A percentile compares a stretch with the other conserved stretches of the same genome.
Conservation (phyloP, 2,113 vertebrate genomes). For the Eurystomus gularis region DNA sequence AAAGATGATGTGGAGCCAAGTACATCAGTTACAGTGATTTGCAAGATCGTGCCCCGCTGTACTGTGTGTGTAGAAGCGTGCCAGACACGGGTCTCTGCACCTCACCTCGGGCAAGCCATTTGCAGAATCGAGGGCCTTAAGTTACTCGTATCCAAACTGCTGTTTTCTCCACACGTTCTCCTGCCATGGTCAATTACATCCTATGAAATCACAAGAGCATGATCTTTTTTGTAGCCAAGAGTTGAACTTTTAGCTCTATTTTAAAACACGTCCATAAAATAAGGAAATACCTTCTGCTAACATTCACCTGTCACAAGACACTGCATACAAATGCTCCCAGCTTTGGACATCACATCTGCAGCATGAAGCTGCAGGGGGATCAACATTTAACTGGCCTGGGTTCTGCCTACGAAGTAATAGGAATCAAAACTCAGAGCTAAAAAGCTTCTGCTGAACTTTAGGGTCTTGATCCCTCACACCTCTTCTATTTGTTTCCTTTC, state of each 20-base stretch:
- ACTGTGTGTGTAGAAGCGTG: accelerated
- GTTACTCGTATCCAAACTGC: not conserved
- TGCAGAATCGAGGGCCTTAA: not conserved
- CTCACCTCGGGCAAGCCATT: not conserved
- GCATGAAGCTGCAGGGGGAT: not conserved
- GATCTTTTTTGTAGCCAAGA: not conserved
- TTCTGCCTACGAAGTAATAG: not conserved
- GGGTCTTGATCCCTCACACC: not conserved
- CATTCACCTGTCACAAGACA: not conserved
- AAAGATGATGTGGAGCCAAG: not conserved
- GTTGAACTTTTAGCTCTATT: not conserved
- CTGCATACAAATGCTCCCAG: not conserved
- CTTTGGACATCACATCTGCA: not conserved
- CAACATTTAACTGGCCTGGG: not conserved
- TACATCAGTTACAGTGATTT: not conserved
- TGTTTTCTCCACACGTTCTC: not conserved
- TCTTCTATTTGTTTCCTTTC: not conserved
- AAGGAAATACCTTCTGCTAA: not conserved
- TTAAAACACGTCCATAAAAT: not conserved
- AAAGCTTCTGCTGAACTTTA: not conserved
- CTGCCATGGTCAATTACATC: not conserved
- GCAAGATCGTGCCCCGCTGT: too few relatives aligned
- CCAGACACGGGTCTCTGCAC: accelerated
- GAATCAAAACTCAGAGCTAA: not conserved
- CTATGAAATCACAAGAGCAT: not conserved